Evolutionary conservation across 2,113 vertebrate genomes (phyloP), one percentile per base, ranked within the genome.

Genomic region (Scytalopus superciliaris): DNA sequence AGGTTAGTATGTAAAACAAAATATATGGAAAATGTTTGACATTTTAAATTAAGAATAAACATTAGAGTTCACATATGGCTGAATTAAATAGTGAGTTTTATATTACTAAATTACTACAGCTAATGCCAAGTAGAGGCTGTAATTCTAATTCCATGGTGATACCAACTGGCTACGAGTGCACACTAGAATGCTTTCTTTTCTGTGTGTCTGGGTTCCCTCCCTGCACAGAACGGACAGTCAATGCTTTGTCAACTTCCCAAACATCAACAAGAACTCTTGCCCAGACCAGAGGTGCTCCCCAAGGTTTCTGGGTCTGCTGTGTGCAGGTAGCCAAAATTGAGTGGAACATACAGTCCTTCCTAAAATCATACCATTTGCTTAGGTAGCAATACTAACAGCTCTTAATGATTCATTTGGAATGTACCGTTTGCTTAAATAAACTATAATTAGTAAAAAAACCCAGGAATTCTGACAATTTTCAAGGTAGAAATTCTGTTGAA

Each of bases 21-120:
- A 78, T 31, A 55, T 2, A 2, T 1, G 3, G 52, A n/a, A 75
- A 89, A 68, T 0, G 0, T 47, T 64, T 59, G 5, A 25, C 30
- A 6, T 83, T 79, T 85, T 47, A 60, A 44, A 59, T 87, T 35
- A 62, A 57, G 55, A 75, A n/a, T 55, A 57, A 67, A 12, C 22
- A 28, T 66, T 69, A 60, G 40, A n/a, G 21, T 84, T 89, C 33
- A 67, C 22, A 25, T 7, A 3, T 7, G 5, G 31, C 39, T 90
- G 67, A 68, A 82, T 70, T 44, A 49, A 79, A 23, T 47, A 33
- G 5, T 44, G 59, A 49, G 17, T 37, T 85, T 91, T 91, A 14
- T 52, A 0, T 84, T 55, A 14, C 9, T 64, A 8, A 64, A 37
- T 76, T 42, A 19, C 30, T n/a, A 10, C 0, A 12, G 19, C 4